Evolutionary conservation across 2,797 vertebrate genomes (phyloP), one percentile per base, ranked within the genome.

Genomic region (Lutjanus campechanus): DNA sequence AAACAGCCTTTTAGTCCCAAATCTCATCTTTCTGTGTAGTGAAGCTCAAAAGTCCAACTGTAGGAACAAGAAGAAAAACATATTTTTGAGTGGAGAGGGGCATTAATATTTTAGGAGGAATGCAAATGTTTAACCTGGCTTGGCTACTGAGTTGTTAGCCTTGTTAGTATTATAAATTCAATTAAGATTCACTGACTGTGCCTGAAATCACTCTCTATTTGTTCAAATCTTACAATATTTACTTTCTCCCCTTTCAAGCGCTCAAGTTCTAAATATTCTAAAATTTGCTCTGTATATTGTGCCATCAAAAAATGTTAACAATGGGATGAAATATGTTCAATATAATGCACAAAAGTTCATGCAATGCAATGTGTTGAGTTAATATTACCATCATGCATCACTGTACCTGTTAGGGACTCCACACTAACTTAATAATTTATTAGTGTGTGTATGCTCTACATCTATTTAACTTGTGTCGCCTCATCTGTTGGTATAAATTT

Each of bases 161-260:
- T 73, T 29, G 15, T 13, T 16, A 8, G 3, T 56, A 17, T 47
- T 55, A 64, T 36, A 36, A 36, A 36, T 36, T 50, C 19, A 3
- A 8, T 69, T 60, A 13, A 22, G n/a, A 22, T 61, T 40, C 6
- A 51, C 9, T 17, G 4, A 0, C 41, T 63, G 1, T 47, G 25
- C 11, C 0, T 69, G 67, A 58, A 36, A 36, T 36, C 29, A 36
- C 29, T 36, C 29, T 36, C 29, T 36, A 36, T 36, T 36, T 36
- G 29, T 36, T 61, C 8, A 76, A 59, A 60, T 46, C 22, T 17
- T 13, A 9, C 55, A 61, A 29, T 44, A 29, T 43, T 66, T 66
- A 25, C 20, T 54, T 54, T 25, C 10, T 16, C 8, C 17, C 8
- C 17, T 54, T 43, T 22, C 17, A 51, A 43, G 5, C 12, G 12